Conservation (phyloP, 2,888 invertebrate species). For the Glyphotaelius pellucidus region DNA sequence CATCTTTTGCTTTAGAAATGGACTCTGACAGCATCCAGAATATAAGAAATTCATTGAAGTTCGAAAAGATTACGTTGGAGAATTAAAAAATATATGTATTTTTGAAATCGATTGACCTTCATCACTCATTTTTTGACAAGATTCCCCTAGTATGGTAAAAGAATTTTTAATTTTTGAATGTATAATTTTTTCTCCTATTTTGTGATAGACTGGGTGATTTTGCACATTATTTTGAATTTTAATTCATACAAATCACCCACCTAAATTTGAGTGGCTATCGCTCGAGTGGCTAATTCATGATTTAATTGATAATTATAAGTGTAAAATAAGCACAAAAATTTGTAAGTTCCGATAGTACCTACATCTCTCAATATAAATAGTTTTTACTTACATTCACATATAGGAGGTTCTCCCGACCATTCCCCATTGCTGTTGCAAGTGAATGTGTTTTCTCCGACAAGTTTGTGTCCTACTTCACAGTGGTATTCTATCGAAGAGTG, state of each 20-base stretch:
- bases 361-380: no score
- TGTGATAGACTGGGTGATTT: background rate
- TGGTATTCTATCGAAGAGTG: conserved; percentile 92
- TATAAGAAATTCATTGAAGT: no score
- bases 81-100: no score
- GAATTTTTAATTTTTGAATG: background rate
- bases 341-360: no score
- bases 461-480: conserved; percentile 89
- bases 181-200: background rate
- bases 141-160: background rate
- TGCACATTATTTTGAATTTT: background rate
- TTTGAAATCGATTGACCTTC: no score
- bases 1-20: no score
- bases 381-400: conserved; percentile 85
- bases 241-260: no score
- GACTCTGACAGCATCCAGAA: no score
- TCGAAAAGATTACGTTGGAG: no score
- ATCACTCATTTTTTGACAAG: no score
- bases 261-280: no score
- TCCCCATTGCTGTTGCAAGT: conserved; percentile 87
- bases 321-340: no score
- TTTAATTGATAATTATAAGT: background rate
- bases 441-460: conserved; percentile 84
- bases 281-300: background rate
- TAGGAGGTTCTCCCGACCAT: conserved; percentile 90